Evolutionary conservation across 2,113 vertebrate species (phyloP).

Genomic region (Pseudolaguvia tuberculata): DNA sequence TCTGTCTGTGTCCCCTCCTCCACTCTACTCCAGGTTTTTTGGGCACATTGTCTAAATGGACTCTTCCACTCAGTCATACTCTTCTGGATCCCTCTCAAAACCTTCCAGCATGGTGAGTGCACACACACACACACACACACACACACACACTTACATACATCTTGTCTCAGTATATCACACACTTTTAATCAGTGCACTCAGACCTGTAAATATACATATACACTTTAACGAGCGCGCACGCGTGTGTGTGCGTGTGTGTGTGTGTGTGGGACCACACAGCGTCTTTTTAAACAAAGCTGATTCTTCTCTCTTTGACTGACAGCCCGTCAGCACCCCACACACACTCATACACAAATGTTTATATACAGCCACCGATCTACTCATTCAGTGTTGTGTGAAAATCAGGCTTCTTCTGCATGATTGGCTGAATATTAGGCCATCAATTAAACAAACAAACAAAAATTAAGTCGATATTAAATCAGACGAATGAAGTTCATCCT

Average conservation of each 20-base stretch:
- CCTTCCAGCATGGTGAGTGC: slow-evolving; percentile 92
- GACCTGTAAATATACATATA: slow-evolving; percentile 35
- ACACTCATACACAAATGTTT: slow-evolving; percentile 51
- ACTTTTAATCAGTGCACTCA: not conserved
- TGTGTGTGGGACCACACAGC: slow-evolving; percentile 69
- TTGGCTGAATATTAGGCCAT: not conserved
- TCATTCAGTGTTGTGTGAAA: not conserved
- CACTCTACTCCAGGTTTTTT: slow-evolving; percentile 88
- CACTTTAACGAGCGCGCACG: slow-evolving; percentile 21
- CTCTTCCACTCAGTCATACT: slow-evolving; percentile 99
- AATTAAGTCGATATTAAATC: no score
- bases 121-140: slow-evolving; percentile 52
- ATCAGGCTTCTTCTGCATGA: not conserved
- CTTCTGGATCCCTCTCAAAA: slow-evolving; percentile 98
- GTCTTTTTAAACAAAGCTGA: slow-evolving; percentile 68
- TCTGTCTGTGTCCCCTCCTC: slow-evolving; percentile 43
- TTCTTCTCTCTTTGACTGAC: slow-evolving; percentile 65
- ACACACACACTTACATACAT: not conserved
- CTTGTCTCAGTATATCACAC: not conserved
- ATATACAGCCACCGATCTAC: not conserved
- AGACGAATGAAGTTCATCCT: no score
- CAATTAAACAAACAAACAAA: not conserved
- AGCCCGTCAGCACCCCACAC: slow-evolving; percentile 61
- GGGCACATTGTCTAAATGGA: slow-evolving; percentile 99
- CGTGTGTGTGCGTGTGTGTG: slow-evolving; percentile 19